phyloP scores from a whole-genome alignment of 2,888 invertebrate species.

The Monochamus alternatus region DNA sequence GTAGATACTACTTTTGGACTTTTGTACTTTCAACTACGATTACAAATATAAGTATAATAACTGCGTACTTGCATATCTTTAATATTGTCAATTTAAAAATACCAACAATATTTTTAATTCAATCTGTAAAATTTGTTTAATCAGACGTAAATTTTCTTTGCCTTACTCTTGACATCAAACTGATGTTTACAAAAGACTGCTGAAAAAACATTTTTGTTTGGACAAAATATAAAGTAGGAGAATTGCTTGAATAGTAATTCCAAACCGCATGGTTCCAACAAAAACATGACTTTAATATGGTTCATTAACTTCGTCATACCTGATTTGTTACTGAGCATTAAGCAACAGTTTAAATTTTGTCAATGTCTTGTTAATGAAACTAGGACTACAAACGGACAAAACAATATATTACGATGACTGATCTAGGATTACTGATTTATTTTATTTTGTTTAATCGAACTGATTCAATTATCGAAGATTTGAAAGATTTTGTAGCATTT shows the following conservation, averaged over 20 bases:
- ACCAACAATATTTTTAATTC: no score
- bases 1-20: no score
- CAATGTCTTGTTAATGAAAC: background rate
- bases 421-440: no score
- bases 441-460: no score
- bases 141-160: background rate
- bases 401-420: background rate
- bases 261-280: slow-evolving; percentile 14
- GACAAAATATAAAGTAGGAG: background rate
- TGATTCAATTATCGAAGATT: no score
- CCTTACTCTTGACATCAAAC: background rate
- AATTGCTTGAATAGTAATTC: slow-evolving; percentile 7
- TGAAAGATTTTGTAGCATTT: no score
- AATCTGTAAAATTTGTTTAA: background rate
- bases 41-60: no score
- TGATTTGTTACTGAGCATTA: slow-evolving; percentile 7
- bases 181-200: background rate
- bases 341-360: background rate
- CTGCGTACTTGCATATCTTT: no score
- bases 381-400: background rate
- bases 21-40: no score
- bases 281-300: slow-evolving; percentile 2
- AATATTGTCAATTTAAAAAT: no score
- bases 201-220: background rate
- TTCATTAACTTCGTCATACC: slow-evolving; percentile 12